Conservation (phyloP, 2,113 vertebrate species). For the Tetrao urogallus region DNA sequence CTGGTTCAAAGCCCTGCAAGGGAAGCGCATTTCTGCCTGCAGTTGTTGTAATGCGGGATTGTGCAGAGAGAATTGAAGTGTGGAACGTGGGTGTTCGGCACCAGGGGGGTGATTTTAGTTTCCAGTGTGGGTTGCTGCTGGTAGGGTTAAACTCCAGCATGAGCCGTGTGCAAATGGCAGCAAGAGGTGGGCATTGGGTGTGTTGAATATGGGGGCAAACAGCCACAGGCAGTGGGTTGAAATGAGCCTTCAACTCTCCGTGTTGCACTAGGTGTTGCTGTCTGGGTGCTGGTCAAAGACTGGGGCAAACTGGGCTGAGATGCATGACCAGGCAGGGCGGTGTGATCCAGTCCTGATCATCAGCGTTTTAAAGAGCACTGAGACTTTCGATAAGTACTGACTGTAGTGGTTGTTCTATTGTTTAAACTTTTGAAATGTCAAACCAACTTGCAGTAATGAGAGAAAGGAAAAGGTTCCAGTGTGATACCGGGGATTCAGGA, state of each 20-base stretch:
- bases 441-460: background rate
- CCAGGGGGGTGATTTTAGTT: background rate
- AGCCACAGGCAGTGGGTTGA: background rate
- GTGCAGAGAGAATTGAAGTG: background rate
- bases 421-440: background rate
- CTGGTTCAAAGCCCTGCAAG: slow-evolving; percentile 51
- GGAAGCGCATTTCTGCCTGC: slow-evolving; percentile 30
- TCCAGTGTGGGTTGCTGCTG: background rate
- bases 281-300: background rate
- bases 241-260: background rate
- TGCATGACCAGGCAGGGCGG: background rate
- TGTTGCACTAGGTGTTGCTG: background rate
- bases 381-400: background rate
- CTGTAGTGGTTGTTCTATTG: background rate
- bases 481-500: slow-evolving; percentile 36
- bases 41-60: background rate
- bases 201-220: background rate
- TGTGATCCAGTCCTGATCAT: background rate
- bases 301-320: background rate
- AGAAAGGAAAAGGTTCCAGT: background rate
- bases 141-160: accelerated
- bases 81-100: background rate
- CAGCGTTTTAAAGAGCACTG: background rate
- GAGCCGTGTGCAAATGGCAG: background rate
- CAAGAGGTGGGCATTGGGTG: background rate